Percentiles rank a stretch among this genome's conserved stretches.
phyloP scores from a whole-genome alignment of 2,888 invertebrate species.

The Diadegma fenestrale region DNA sequence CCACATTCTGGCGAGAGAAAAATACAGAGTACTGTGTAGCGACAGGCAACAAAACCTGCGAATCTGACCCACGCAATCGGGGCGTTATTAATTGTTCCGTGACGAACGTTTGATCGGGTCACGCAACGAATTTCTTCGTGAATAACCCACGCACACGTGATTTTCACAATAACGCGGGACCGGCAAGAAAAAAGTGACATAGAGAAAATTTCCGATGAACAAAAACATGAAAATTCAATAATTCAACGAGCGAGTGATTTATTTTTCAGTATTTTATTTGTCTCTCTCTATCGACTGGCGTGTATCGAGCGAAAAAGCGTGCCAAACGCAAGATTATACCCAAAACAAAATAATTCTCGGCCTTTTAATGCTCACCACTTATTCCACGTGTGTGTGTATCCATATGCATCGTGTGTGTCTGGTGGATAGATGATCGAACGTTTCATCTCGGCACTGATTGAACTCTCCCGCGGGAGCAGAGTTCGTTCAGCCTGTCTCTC shows the following conservation, averaged over 20 bases:
- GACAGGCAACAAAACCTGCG: conserved; percentile 23
- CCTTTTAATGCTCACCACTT: conserved; percentile 6
- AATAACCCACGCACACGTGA: not conserved
- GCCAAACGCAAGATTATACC: not conserved
- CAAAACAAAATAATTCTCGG: conserved; percentile 11
- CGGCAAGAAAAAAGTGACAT: not conserved
- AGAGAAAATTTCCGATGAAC: not conserved
- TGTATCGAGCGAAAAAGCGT: not conserved
- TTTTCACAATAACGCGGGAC: not conserved
- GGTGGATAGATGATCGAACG: conserved; percentile 71
- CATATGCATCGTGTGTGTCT: conserved; percentile 9
- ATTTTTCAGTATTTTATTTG: too few species aligned
- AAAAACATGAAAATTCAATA: not conserved
- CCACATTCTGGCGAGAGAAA: conserved; percentile 23
- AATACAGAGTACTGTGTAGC: conserved; percentile 22
- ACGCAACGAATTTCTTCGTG: conserved; percentile 65
- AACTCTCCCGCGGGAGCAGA: conserved; percentile 63
- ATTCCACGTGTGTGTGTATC: not conserved
- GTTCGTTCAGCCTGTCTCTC: conserved; percentile 46
- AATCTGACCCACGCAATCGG: conserved; percentile 67
- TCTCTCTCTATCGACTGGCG: not conserved
- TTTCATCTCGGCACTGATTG: conserved; percentile 71
- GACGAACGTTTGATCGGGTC: conserved; percentile 75
- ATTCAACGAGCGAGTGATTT: not conserved
- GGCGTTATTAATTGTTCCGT: conserved; percentile 78